These are phyloP conservation scores for Dasypolia templi DNA, from an alignment of 2,888 invertebrate genomes.

Conservation along the genomic window DNA sequence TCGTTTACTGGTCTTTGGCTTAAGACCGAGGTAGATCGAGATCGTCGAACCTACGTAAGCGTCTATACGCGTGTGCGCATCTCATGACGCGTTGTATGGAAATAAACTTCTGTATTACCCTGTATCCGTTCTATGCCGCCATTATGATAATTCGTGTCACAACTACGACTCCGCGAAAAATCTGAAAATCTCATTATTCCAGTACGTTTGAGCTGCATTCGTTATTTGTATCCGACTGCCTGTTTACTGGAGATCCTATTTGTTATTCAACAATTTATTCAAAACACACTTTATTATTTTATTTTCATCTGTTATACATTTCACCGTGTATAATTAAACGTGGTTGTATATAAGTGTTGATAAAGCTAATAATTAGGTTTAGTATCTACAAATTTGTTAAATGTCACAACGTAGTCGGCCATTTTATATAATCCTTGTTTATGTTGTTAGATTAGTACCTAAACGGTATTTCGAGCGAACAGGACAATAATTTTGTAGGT, in stretches of 20 bases:
- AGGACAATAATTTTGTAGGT: constrained; percentile 12
- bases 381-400: constrained; percentile 62
- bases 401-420: constrained; percentile 43
- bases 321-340: constrained; percentile 41
- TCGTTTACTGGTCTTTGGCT: no score
- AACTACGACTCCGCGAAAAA: constrained; percentile 31
- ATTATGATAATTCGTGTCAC: constrained; percentile 58
- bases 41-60: background rate
- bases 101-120: background rate
- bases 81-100: background rate
- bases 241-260: constrained; percentile 29
- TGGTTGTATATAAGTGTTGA: constrained; percentile 71
- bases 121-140: constrained; percentile 6
- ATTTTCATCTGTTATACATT: no score
- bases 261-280: constrained; percentile 25
- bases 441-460: constrained; percentile 29
- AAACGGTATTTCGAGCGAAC: constrained; percentile 27
- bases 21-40: background rate
- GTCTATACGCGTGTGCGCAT: no score
- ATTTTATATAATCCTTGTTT: constrained; percentile 48
- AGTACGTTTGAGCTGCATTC: constrained; percentile 46
- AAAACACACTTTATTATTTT: constrained; percentile 8
- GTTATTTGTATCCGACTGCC: constrained; percentile 30
- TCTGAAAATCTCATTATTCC: constrained; percentile 51
- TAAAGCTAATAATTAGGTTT: constrained; percentile 71